Percentiles rank a stretch among this genome's conserved stretches.
These are phyloP conservation scores for Mercenaria mercenaria DNA, from an alignment of 1,140 invertebrate species.

Conservation along the genomic window DNA sequence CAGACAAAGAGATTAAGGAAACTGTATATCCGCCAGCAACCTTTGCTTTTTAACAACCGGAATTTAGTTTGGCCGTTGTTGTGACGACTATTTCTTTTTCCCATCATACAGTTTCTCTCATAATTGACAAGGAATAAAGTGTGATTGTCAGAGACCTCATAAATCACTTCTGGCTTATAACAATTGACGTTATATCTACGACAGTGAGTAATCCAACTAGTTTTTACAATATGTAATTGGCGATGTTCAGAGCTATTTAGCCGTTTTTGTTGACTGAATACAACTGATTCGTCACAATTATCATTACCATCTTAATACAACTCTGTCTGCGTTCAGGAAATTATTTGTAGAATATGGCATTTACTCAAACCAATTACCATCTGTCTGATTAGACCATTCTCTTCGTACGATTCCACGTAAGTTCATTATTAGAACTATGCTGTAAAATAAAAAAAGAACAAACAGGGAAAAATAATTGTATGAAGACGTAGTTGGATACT, in stretches of 20 bases:
- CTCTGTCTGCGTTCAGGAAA: slow-evolving; percentile 49
- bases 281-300: slow-evolving; percentile 24
- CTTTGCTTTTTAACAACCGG: too few species aligned
- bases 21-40: too few species aligned
- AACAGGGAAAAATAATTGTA: too few species aligned
- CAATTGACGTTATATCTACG: not conserved
- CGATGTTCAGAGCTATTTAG: slow-evolving; percentile 29
- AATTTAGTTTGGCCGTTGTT: too few species aligned
- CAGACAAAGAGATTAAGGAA: too few species aligned
- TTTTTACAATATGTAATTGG: slow-evolving; percentile 27
- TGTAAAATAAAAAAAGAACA: not conserved
- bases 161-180: not conserved
- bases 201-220: slow-evolving; percentile 19
- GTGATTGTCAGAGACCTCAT: not conserved
- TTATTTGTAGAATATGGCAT: slow-evolving; percentile 53
- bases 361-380: slow-evolving; percentile 50
- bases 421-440: slow-evolving; percentile 3
- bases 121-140: not conserved
- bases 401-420: not conserved
- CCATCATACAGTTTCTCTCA: not conserved
- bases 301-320: slow-evolving; percentile 44
- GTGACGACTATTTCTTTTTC: not conserved
- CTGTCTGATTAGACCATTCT: slow-evolving; percentile 14
- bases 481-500: too few species aligned
- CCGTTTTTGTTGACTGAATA: slow-evolving; percentile 42